Percentiles rank a stretch among this genome's conserved stretches.
phyloP scores from a whole-genome alignment of 2,113 vertebrate genomes.

The Campylomormyrus numenius region DNA sequence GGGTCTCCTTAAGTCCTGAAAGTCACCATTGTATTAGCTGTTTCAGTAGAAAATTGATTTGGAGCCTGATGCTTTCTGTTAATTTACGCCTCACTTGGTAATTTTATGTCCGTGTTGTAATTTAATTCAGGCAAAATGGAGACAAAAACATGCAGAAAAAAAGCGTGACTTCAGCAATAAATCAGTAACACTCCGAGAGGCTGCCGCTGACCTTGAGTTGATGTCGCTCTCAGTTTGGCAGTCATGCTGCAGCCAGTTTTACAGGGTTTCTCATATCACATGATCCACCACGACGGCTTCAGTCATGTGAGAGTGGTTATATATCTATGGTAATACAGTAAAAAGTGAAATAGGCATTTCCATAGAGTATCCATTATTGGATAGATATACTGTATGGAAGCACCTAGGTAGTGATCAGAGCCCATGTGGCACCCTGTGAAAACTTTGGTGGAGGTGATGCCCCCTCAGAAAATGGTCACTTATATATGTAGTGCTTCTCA shows the following conservation, averaged over 20 bases:
- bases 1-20: not conserved
- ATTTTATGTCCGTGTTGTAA: not conserved
- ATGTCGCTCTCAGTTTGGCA: not conserved
- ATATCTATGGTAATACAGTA: not conserved
- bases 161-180: not conserved
- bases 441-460: not conserved
- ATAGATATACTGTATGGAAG: too few relatives aligned
- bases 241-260: not conserved
- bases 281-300: not conserved
- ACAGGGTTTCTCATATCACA: not conserved
- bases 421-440: too few relatives aligned
- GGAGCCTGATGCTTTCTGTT: not conserved
- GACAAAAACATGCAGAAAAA: not conserved
- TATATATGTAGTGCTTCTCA: too few relatives aligned
- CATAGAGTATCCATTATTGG: not conserved
- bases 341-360: not conserved
- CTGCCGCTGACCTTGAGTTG: not conserved
- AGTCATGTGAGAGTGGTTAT: not conserved
- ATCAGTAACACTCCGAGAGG: not conserved
- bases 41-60: not conserved
- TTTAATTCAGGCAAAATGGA: not conserved
- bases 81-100: not conserved
- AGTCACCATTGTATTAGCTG: not conserved
- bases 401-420: too few relatives aligned
- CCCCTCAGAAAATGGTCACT: not conserved